These are phyloP conservation scores for Corvus cornix DNA, from an alignment of 2,113 vertebrate species.

Conservation along the genomic window DNA sequence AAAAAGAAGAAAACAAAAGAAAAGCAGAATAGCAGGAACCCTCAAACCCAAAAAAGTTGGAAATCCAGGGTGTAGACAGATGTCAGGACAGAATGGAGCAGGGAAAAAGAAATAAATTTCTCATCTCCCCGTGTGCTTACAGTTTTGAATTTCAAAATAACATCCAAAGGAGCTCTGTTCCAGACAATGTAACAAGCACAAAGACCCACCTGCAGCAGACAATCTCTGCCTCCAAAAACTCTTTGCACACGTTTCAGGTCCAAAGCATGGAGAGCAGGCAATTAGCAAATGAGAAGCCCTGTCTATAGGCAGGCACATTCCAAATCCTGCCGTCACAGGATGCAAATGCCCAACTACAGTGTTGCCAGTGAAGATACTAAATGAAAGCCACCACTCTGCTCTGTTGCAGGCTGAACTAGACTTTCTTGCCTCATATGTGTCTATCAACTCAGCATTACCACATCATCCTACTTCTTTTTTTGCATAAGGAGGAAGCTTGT, in stretches of 20 bases:
- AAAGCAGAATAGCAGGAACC: neutral
- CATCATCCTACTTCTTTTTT: neutral
- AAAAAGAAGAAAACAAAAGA: neutral
- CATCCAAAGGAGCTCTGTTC: neutral
- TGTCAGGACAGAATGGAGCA: neutral
- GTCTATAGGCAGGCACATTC: neutral
- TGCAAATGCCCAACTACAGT: neutral
- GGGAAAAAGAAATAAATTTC: neutral
- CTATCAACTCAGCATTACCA: neutral
- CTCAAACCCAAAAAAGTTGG: neutral
- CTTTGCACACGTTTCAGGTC: neutral
- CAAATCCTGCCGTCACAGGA: neutral
- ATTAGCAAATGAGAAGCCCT: neutral
- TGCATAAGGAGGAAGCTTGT: neutral
- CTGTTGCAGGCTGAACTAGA: neutral
- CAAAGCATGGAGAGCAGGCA: neutral
- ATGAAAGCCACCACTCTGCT: neutral
- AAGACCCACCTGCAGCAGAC: neutral
- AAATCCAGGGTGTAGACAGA: neutral
- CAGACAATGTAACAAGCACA: neutral
- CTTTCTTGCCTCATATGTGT: neutral
- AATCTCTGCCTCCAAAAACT: neutral
- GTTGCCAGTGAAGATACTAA: neutral
- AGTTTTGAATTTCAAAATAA: neutral
- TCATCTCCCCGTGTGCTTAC: neutral